phyloP scores from a whole-genome alignment of 1,140 invertebrate species.

The Drosophila nigrodunni region DNA sequence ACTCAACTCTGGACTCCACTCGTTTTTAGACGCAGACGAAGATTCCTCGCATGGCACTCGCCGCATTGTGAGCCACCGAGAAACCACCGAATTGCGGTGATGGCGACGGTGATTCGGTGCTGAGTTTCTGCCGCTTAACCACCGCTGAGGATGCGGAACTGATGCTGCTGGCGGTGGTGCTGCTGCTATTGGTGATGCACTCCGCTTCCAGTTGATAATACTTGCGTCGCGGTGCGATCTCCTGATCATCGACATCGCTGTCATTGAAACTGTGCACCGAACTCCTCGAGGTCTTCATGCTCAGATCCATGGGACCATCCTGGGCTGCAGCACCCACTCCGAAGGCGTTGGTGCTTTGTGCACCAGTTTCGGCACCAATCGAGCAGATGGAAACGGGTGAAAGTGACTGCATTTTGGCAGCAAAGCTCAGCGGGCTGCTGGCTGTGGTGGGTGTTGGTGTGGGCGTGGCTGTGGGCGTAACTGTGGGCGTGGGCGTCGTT shows the following conservation, averaged over 20 bases:
- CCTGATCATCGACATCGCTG: conserved; percentile 70
- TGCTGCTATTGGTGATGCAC: conserved; percentile 32
- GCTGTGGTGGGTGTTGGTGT: conserved; percentile 20
- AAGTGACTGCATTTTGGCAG: conserved; percentile 79
- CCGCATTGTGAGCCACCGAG: conserved; percentile 63
- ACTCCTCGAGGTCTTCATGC: conserved; percentile 87
- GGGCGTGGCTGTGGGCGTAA: conserved; percentile 11
- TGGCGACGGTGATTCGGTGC: conserved; percentile 22
- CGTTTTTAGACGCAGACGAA: conserved; percentile 72
- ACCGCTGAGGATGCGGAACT: conserved; percentile 37
- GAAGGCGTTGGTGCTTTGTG: not conserved
- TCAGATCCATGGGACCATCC: conserved; percentile 92
- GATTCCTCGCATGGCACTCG: conserved; percentile 75
- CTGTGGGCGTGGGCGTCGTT: conserved; percentile 74
- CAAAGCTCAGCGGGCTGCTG: conserved; percentile 68
- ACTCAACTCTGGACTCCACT: conserved; percentile 2
- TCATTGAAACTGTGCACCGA: conserved; percentile 77
- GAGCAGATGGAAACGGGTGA: conserved; percentile 81
- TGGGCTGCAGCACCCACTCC: conserved; percentile 77
- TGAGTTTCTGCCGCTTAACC: conserved; percentile 75
- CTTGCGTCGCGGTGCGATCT: conserved; percentile 61
- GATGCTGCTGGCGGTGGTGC: conserved; percentile 40
- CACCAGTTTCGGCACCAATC: conserved; percentile 66
- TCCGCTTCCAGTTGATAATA: conserved; percentile 74
- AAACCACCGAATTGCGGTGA: conserved; percentile 61